These are phyloP conservation scores for Temnothorax ravouxi DNA, from an alignment of 2,888 invertebrate species.

Conservation along the genomic window DNA sequence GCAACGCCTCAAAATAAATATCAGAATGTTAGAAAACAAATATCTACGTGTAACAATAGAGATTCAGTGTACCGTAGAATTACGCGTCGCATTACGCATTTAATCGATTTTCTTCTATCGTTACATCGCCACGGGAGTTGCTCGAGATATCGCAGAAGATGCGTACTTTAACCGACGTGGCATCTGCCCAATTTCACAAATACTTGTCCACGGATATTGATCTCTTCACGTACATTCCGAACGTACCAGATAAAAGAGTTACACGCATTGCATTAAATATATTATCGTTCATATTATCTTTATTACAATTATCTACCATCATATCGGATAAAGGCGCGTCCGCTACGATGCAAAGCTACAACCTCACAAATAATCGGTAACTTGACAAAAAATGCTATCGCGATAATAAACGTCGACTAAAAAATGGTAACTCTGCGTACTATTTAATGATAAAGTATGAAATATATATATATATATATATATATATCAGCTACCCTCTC, in stretches of 20 bases:
- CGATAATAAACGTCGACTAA: constrained; percentile 55
- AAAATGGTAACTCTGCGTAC: constrained; percentile 55
- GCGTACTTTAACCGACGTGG: background rate
- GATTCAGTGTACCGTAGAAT: background rate
- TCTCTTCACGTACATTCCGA: background rate
- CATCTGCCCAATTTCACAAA: constrained; percentile 5
- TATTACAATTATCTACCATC: constrained; percentile 13
- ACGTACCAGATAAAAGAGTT: background rate
- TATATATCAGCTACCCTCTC: background rate
- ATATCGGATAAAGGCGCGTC: constrained; percentile 17
- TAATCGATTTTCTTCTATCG: constrained; percentile 3
- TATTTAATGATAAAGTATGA: background rate
- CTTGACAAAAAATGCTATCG: constrained; percentile 53
- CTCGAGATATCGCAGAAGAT: background rate
- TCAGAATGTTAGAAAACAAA: background rate
- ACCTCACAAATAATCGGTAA: constrained; percentile 28
- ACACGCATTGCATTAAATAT: constrained; percentile 21
- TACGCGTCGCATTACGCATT: background rate
- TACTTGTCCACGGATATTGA: constrained; percentile 1
- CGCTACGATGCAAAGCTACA: constrained; percentile 25
- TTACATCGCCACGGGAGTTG: background rate
- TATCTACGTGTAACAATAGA: background rate
- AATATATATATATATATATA: constrained; percentile 1
- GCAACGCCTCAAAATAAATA: constrained; percentile 20
- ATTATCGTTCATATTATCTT: background rate